Percentiles rank a stretch among this genome's conserved stretches.
Evolutionary conservation across 2,888 invertebrate genomes (phyloP).

Genomic region (Xestia c-nigrum): DNA sequence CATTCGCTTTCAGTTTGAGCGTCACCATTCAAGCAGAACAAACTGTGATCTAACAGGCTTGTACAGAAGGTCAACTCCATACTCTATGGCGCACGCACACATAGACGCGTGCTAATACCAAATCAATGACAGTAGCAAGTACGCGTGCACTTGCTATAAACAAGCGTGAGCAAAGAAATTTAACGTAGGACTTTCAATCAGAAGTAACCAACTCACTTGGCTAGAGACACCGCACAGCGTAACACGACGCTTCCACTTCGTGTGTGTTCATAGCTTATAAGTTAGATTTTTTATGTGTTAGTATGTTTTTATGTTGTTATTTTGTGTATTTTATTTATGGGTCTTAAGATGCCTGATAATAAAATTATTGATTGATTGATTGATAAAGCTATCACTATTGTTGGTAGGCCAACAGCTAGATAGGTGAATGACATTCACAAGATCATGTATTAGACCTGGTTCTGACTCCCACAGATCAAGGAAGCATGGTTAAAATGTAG

Average conservation of each 20-base stretch:
- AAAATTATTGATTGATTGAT: no score
- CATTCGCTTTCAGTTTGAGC: slow-evolving; percentile 28
- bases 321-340: no score
- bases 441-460: neutral
- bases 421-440: neutral
- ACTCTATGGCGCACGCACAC: neutral
- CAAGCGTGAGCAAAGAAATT: neutral
- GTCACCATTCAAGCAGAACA: slow-evolving; percentile 45
- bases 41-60: neutral
- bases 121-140: neutral
- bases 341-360: no score
- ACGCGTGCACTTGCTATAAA: neutral
- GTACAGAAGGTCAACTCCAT: neutral
- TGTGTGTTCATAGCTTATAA: no score
- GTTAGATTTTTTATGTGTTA: no score
- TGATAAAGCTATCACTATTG: neutral
- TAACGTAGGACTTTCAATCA: neutral
- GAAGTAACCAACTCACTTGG: neutral
- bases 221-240: no score
- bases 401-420: neutral
- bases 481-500: neutral
- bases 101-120: neutral
- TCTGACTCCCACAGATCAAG: neutral
- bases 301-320: no score
- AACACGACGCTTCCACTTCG: no score